Evolutionary conservation across 2,113 vertebrate species (phyloP).

Genomic region (Lycocorax pyrrhopterus): DNA sequence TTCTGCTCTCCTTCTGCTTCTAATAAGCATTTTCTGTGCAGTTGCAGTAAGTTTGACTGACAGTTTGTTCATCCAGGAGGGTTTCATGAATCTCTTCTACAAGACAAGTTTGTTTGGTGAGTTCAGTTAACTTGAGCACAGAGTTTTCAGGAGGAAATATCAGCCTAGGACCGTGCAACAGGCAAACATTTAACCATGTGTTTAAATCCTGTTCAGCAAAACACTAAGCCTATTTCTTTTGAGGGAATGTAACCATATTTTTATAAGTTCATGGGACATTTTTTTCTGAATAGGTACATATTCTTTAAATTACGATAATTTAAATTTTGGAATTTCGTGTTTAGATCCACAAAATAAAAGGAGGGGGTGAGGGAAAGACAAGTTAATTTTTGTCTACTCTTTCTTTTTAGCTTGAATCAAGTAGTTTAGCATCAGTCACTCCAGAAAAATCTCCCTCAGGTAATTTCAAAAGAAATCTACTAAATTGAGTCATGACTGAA

Average conservation of each 20-base stretch:
- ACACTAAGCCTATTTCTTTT: background rate
- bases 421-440: background rate
- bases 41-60: background rate
- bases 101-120: background rate
- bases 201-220: background rate
- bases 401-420: background rate
- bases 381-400: background rate
- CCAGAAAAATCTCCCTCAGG: background rate
- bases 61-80: background rate
- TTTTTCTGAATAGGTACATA: background rate
- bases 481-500: background rate
- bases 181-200: background rate
- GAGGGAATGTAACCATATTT: background rate
- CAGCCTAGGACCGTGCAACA: background rate
- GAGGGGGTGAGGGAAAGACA: rapidly evolving
- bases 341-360: background rate
- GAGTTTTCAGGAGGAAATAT: background rate
- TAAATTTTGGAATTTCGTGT: background rate
- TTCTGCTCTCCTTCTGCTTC: background rate
- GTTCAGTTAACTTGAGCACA: background rate
- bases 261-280: background rate
- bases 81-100: background rate
- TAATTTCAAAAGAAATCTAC: background rate
- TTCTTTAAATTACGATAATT: background rate
- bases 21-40: background rate